Base-by-base conservation (phyloP, 2,888 invertebrate genomes). In the Eurytoma adleriae region DNA sequence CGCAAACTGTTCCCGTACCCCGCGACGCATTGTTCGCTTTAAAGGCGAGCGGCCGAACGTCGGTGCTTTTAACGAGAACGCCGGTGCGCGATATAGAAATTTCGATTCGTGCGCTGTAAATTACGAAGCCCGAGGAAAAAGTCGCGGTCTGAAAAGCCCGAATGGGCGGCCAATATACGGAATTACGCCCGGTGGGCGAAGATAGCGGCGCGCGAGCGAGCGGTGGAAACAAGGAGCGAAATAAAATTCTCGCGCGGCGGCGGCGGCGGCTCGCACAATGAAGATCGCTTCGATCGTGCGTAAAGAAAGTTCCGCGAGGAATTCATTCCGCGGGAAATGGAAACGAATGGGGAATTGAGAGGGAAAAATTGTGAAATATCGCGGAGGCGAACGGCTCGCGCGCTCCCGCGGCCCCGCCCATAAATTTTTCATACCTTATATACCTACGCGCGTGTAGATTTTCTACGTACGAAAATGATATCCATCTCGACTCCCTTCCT, bases 401-500 rank as follows among this genome's bases (percentile, higher is more conserved):
- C 52, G 1, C 54, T 52, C 16, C 16, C 4, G 61, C 18, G n/a
- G 2, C 12, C 50, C 50, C 24, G 20, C 48, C 40, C 13, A 5
- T 12, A 3, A 40, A 40, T 40, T 40, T 40, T 40, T 7, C 7
- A 27, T 52, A 54, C n/a, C 4, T 30, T 30, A 16, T 62, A 18
- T 18, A 40, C n/a, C 27, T 40, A 40, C 4, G 40, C 70, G 57
- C 59, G 24, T 24, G 24, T 24, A 24, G 24, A 24, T 24, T 24
- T 24, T 24, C 24, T 24, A 24, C 7, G 2, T 18, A 20, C 57
- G 16, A 57, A 50, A 67, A 75, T 59, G 57, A 75, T 67, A 75
- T 75, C 74, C 67, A 75, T 75, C 74, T 66, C 67, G 48, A 59
- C 40, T 77, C 59, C 62, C 59, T 77, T 50, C 62, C 59, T 77